These are phyloP conservation scores for Loriculus beryllinus DNA, from an alignment of 2,797 vertebrate genomes.

Conservation along the genomic window DNA sequence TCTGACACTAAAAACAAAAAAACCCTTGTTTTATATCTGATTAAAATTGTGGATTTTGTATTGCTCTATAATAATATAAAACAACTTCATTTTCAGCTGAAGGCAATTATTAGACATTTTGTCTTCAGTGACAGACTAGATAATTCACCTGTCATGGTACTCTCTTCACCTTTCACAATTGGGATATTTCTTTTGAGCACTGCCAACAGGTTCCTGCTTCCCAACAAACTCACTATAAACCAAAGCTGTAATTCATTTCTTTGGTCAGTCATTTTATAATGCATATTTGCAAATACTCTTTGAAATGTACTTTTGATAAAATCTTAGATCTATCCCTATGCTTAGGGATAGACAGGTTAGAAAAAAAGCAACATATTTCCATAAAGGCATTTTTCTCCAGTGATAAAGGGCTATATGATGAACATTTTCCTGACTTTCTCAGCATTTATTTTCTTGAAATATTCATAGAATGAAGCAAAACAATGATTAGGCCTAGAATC, in stretches of 20 bases:
- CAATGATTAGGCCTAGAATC: neutral
- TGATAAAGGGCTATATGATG: neutral
- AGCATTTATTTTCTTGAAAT: neutral
- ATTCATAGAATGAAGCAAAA: neutral
- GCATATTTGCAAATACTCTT: neutral
- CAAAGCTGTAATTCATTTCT: neutral
- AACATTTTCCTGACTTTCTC: neutral
- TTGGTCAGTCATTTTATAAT: neutral
- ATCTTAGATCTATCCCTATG: neutral
- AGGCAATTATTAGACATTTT: neutral
- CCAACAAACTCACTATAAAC: neutral
- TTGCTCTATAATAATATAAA: neutral
- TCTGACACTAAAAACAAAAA: neutral
- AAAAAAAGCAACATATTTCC: neutral
- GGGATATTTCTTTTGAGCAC: neutral
- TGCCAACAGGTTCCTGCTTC: neutral
- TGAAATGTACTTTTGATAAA: constrained; percentile 12
- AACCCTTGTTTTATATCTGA: fast-evolving
- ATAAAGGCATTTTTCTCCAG: neutral
- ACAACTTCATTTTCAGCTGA: neutral
- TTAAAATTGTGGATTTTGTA: neutral
- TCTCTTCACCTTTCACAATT: neutral
- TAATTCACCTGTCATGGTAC: neutral
- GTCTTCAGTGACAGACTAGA: neutral
- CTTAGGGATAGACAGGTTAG: neutral